Base-by-base conservation (phyloP, 1,140 invertebrate species). In the Mamestra configurata region DNA sequence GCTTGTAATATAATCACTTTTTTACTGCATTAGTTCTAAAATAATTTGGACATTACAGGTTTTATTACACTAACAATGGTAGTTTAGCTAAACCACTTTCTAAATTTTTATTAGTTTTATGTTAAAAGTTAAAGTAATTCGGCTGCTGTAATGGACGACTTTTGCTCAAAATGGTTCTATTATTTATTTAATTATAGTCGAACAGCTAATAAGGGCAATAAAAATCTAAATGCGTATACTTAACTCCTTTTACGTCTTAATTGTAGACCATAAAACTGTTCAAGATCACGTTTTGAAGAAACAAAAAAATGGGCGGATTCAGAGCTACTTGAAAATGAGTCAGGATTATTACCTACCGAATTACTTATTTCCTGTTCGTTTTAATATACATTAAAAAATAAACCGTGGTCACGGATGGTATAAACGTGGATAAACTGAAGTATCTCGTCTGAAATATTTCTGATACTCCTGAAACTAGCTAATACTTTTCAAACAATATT, bases 21-120 rank as follows among this genome's bases (percentile, higher is more conserved):
- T 66, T 66, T 40, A 66, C 35, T 20, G 18, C 18, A 7, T 20
- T 13, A 40, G n/a, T 37, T 11, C 10, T 18, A 64, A 37, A n/a
- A 59, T 11, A 40, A 40, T 7, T 43, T 66, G 3, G n/a, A 20
- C 35, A 64, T 66, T 20, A 4, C 13, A 37, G 2, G 15, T 64
- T 59, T 64, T 37, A 64, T 18, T 8, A 35, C 59, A 20, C 31
- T 8, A 37, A 64, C 15, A 35, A 37, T 37, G 37, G 31, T 37
- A 64, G 27, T 40, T n/a, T 40, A 5, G n/a, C 35, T 40, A 40
- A 20, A 40, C 35, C 18, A 66, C n/a, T 66, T 40, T 66, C 61
- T 22, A 49, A 49, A 24, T 37, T 46, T 43, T 66, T 18, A n/a
- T 84, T 83, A 82, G 81, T 83, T 86, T 82, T 80, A 77, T 79